Conservation (phyloP, 2,888 invertebrate species). For the Cotesia congregata region DNA sequence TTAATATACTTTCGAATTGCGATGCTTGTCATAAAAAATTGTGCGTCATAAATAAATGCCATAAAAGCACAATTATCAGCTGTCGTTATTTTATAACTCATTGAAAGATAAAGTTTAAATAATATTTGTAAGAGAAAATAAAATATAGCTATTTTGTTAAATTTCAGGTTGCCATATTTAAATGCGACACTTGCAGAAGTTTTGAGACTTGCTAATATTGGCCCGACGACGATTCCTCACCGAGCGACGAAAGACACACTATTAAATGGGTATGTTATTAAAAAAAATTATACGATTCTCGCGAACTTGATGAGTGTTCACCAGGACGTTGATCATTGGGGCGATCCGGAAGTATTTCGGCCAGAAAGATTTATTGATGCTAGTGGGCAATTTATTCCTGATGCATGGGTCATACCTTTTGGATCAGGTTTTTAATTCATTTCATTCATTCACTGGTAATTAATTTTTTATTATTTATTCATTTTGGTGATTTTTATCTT, state of each 20-base stretch:
- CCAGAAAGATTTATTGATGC: conserved; percentile 81
- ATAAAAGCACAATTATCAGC: too few relatives aligned
- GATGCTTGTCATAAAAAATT: too few relatives aligned
- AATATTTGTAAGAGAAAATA: too few relatives aligned
- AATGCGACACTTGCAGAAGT: conserved; percentile 84
- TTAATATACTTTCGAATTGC: too few relatives aligned
- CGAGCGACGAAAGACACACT: conserved; percentile 80
- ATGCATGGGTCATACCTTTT: conserved; percentile 58
- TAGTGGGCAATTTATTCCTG: conserved; percentile 70
- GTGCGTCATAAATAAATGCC: too few relatives aligned
- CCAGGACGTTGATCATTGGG: conserved; percentile 77
- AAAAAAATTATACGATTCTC: conserved; percentile 74
- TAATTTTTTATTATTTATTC: not conserved
- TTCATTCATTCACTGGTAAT: not conserved
- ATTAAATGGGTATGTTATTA: conserved; percentile 81
- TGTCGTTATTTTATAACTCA: too few relatives aligned
- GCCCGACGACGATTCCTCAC: conserved; percentile 84
- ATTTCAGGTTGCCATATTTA: conserved; percentile 80
- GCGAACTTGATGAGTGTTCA: conserved; percentile 81
- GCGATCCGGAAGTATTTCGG: conserved; percentile 79
- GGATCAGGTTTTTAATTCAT: conserved; percentile 50
- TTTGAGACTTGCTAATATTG: conserved; percentile 82
- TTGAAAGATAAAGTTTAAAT: conserved; percentile 14
- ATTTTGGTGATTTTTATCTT: too few relatives aligned
- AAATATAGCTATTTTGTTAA: too few relatives aligned